phyloP scores from a whole-genome alignment of 1,140 invertebrate genomes.

The Atopsyche davidsoni region DNA sequence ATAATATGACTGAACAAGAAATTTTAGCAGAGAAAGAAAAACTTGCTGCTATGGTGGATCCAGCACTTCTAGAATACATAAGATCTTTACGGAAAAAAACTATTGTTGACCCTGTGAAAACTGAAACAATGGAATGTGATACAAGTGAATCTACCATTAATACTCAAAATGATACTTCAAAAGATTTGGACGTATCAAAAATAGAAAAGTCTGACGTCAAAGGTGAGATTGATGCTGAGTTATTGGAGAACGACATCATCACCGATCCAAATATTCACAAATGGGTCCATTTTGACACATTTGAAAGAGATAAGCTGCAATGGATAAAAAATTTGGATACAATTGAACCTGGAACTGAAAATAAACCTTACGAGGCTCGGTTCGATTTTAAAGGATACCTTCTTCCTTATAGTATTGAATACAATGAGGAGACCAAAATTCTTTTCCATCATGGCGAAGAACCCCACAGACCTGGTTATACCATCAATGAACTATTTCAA shows the following conservation, averaged over 20 bases:
- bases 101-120: constrained; percentile 11
- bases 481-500: constrained; percentile 78
- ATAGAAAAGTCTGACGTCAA: constrained; percentile 31
- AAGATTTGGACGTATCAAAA: constrained; percentile 32
- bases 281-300: constrained; percentile 75
- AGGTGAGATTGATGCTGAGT: constrained; percentile 28
- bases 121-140: constrained; percentile 33
- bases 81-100: constrained; percentile 47
- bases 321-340: constrained; percentile 73
- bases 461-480: constrained; percentile 82
- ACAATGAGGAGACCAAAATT: constrained; percentile 51
- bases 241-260: constrained; percentile 54
- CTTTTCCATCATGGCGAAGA: constrained; percentile 91
- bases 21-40: constrained; percentile 69
- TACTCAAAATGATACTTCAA: constrained; percentile 27
- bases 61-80: constrained; percentile 61
- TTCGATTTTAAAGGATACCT: constrained; percentile 64
- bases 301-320: constrained; percentile 77
- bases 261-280: constrained; percentile 56
- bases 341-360: constrained; percentile 36
- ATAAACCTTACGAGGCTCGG: constrained; percentile 65
- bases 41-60: constrained; percentile 58
- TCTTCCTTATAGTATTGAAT: constrained; percentile 58
- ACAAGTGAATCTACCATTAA: constrained; percentile 31
- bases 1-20: constrained; percentile 65